Conservation (phyloP, 2,888 invertebrate genomes). For the Eumacrocentrus americanus region DNA sequence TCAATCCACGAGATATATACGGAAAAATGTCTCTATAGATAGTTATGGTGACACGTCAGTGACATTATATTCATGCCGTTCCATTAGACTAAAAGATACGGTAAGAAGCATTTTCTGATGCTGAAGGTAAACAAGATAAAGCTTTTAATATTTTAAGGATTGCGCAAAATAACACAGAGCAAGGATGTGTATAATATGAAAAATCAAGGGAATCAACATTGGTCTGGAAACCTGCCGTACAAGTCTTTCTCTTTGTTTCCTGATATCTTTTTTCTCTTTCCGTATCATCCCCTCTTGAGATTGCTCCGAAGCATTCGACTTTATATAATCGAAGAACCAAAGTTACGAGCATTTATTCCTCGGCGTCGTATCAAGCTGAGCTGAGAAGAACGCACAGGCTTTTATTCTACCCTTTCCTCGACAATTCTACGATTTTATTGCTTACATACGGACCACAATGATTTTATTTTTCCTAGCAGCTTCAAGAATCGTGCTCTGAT, state of each 20-base stretch:
- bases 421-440: neutral
- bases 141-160: conserved; percentile 41
- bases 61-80: neutral
- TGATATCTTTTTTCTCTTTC: neutral
- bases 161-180: neutral
- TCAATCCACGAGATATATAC: conserved; percentile 7
- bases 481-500: neutral
- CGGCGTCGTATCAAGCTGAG: conserved; percentile 9
- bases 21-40: conserved; percentile 4
- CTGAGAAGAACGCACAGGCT: conserved; percentile 7
- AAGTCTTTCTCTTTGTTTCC: neutral
- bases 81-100: too few relatives aligned
- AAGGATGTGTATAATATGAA: too few relatives aligned
- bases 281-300: neutral
- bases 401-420: conserved; percentile 3
- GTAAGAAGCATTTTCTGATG: neutral
- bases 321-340: conserved; percentile 8
- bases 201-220: neutral
- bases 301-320: conserved; percentile 6
- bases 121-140: conserved; percentile 34
- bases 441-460: neutral
- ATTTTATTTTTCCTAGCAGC: neutral
- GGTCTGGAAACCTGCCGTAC: too few relatives aligned
- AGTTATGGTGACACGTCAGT: neutral
- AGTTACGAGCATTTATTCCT: conserved; percentile 21